phyloP scores from a whole-genome alignment of 1,140 invertebrate genomes.

The Drosophila repleta region DNA sequence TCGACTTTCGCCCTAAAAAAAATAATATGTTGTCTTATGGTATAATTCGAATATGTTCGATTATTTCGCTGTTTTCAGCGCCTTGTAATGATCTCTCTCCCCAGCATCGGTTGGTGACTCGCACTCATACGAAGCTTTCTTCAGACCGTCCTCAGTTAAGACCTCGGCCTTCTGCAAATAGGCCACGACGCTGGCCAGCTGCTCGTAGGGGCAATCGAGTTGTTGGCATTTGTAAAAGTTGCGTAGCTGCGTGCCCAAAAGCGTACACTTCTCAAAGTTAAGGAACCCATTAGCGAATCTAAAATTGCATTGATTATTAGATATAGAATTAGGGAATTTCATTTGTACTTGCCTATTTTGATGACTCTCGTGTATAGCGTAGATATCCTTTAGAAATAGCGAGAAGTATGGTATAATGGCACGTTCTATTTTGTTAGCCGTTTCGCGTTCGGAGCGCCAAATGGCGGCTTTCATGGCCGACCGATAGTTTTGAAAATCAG shows the following conservation, averaged over 20 bases:
- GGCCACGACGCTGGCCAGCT: slow-evolving; percentile 89
- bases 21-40: slow-evolving; percentile 37
- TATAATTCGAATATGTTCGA: slow-evolving; percentile 34
- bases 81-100: slow-evolving; percentile 93
- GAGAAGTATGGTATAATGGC: slow-evolving; percentile 96
- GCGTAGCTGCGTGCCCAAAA: slow-evolving; percentile 92
- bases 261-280: slow-evolving; percentile 95
- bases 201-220: slow-evolving; percentile 93
- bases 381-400: slow-evolving; percentile 94
- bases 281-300: slow-evolving; percentile 92
- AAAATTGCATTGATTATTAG: slow-evolving; percentile 29
- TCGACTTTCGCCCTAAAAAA: slow-evolving; percentile 20
- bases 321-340: slow-evolving; percentile 4
- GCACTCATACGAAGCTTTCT: slow-evolving; percentile 93
- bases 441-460: slow-evolving; percentile 93
- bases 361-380: slow-evolving; percentile 93
- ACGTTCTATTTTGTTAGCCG: slow-evolving; percentile 90
- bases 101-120: slow-evolving; percentile 92
- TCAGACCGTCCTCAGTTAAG: slow-evolving; percentile 91
- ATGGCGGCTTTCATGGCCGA: slow-evolving; percentile 95
- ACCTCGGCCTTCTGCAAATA: slow-evolving; percentile 92
- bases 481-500: slow-evolving; percentile 94
- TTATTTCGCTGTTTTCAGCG: slow-evolving; percentile 86
- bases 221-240: slow-evolving; percentile 94
- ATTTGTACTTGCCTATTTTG: slow-evolving; percentile 38